Conservation (phyloP, 2,113 vertebrate species). For the Verasper variegatus region DNA sequence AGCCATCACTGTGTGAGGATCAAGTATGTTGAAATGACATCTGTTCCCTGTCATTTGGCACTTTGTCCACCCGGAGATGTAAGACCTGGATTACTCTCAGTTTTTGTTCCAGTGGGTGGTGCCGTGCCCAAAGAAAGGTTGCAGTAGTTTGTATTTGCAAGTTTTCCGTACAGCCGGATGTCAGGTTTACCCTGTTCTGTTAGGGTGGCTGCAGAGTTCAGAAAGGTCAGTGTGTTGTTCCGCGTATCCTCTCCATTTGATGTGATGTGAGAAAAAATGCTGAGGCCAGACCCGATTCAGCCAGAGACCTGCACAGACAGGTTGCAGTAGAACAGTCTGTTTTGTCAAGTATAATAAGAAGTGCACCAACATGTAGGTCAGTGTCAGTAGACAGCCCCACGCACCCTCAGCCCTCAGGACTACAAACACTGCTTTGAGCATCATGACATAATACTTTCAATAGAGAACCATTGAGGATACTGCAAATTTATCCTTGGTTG, state of each 20-base stretch:
- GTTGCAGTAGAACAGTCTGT: not conserved
- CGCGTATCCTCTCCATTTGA: conserved; percentile 6
- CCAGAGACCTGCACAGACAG: not conserved
- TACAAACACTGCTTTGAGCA: not conserved
- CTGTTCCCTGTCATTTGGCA: conserved; percentile 32
- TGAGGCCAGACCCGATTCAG: not conserved
- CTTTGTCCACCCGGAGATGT: conserved; percentile 33
- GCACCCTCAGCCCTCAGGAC: not conserved
- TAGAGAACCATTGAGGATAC: conserved; percentile 5
- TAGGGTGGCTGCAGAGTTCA: not conserved
- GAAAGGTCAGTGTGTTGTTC: conserved; percentile 29
- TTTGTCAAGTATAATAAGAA: not conserved
- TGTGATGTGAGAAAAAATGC: conserved; percentile 7
- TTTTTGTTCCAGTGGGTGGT: conserved; percentile 29
- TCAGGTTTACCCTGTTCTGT: conserved; percentile 15
- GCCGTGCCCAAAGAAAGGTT: not conserved
- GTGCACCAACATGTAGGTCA: not conserved
- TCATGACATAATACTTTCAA: not conserved
- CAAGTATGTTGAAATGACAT: not conserved
- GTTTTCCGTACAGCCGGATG: not conserved
- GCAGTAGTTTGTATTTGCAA: conserved; percentile 17
- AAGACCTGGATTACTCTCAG: conserved; percentile 21
- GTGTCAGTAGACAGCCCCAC: not conserved
- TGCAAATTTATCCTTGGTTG: not conserved
- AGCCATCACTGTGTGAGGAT: not conserved